These are phyloP conservation scores for Rhinolophus ferrumequinum DNA, from an alignment of 2,113 vertebrate species.

Conservation along the genomic window DNA sequence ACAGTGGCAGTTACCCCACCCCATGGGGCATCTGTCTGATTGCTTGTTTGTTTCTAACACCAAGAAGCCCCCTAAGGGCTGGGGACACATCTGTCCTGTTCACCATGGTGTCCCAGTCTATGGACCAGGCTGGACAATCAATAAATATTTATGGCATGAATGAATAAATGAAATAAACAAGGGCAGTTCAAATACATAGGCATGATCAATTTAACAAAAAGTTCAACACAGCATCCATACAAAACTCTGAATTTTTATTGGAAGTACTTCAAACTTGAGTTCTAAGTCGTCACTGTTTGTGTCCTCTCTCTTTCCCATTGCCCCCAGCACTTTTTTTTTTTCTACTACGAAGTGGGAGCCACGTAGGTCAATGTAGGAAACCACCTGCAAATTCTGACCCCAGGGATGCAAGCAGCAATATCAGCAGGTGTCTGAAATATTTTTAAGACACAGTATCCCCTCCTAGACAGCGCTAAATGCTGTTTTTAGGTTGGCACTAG, in stretches of 20 bases:
- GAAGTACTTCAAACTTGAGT: not conserved
- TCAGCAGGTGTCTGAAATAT: not conserved
- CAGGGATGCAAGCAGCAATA: not conserved
- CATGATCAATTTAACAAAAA: not conserved
- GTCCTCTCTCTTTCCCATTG: not conserved
- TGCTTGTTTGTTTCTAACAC: not conserved
- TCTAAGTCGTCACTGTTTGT: not conserved
- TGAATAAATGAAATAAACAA: not conserved
- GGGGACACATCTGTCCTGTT: not conserved
- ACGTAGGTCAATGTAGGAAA: not conserved
- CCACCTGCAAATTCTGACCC: not conserved
- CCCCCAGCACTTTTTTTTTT: not conserved
- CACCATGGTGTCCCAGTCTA: not conserved
- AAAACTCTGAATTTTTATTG: not conserved
- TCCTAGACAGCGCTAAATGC: not conserved
- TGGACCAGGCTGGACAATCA: not conserved
- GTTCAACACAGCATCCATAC: accelerated
- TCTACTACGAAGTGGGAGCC: not conserved
- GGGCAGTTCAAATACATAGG: not conserved
- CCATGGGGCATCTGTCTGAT: too few species aligned
- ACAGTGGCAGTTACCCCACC: not conserved
- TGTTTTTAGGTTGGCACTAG: too few species aligned
- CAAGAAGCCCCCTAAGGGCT: accelerated
- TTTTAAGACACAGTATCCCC: not conserved
- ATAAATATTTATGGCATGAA: not conserved